A percentile compares a stretch with the other conserved stretches of the same genome.
These are phyloP conservation scores for Falcunculus frontatus DNA, from an alignment of 2,113 vertebrate species.

Conservation along the genomic window DNA sequence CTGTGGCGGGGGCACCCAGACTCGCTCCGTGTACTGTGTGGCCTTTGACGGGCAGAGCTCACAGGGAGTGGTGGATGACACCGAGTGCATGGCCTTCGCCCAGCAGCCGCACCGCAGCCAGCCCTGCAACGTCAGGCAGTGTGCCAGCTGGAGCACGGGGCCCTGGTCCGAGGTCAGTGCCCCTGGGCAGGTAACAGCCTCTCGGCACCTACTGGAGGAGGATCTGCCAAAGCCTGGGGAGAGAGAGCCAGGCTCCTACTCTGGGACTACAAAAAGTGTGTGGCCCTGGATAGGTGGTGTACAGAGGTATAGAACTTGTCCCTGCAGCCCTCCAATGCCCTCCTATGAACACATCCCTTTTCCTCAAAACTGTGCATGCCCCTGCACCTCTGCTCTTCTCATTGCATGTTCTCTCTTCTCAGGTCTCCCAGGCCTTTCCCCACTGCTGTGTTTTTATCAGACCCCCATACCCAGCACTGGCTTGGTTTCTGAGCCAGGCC, in stretches of 20 bases:
- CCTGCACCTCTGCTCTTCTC: neutral
- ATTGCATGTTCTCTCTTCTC: neutral
- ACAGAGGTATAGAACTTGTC: neutral
- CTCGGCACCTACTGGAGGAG: neutral
- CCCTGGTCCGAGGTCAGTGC: conserved; percentile 83
- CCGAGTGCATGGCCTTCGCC: conserved; percentile 74
- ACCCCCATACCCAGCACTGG: neutral
- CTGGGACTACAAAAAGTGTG: neutral
- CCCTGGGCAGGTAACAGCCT: neutral
- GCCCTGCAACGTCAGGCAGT: conserved; percentile 83
- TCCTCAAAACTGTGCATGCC: neutral
- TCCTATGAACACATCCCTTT: neutral
- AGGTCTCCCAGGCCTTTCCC: neutral
- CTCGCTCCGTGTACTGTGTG: conserved; percentile 83
- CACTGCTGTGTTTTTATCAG: neutral
- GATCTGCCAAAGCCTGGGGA: neutral
- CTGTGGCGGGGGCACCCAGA: conserved; percentile 88
- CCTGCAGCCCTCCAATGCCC: neutral
- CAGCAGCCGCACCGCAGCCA: conserved; percentile 78
- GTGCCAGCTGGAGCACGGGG: conserved; percentile 72
- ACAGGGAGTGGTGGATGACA: conserved; percentile 74
- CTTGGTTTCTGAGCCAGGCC: neutral
- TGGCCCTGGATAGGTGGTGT: neutral
- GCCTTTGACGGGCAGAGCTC: conserved; percentile 69
- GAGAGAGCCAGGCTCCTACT: neutral